A percentile compares a stretch with the other conserved stretches of the same genome.
These are phyloP conservation scores for Xerus rutilus DNA, from an alignment of 2,797 vertebrate species.

Conservation along the genomic window DNA sequence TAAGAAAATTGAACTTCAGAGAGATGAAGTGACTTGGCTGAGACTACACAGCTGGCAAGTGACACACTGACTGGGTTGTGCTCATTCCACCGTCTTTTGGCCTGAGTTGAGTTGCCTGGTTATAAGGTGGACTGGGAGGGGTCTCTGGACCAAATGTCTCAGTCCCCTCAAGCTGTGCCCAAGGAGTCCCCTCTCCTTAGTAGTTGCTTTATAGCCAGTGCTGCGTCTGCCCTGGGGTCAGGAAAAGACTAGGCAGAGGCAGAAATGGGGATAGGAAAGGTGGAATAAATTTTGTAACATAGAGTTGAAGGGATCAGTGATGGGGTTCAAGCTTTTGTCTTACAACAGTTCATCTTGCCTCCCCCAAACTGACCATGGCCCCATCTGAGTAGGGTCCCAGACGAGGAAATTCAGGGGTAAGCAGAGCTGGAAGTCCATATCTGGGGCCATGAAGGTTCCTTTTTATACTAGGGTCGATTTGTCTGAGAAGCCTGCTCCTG, in stretches of 20 bases:
- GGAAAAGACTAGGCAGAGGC: background rate
- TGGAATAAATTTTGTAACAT: background rate
- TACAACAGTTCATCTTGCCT: background rate
- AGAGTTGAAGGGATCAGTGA: background rate
- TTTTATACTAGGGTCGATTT: background rate
- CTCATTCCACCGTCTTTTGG: background rate
- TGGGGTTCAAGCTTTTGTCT: background rate
- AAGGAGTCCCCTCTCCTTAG: background rate
- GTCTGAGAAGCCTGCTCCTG: background rate
- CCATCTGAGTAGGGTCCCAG: background rate
- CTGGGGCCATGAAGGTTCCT: background rate
- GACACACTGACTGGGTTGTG: background rate
- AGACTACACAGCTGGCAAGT: background rate
- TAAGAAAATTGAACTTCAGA: background rate
- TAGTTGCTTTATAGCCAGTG: background rate
- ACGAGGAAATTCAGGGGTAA: background rate
- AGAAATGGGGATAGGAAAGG: background rate
- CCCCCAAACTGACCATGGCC: background rate
- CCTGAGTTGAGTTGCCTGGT: background rate
- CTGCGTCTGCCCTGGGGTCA: too few relatives aligned
- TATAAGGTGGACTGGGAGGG: background rate
- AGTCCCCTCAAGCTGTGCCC: rapidly evolving
- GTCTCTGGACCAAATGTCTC: background rate
- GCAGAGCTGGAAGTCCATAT: background rate
- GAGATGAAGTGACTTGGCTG: background rate